Base-by-base conservation (phyloP, 2,888 invertebrate species). In the Allolobophora icterica region DNA sequence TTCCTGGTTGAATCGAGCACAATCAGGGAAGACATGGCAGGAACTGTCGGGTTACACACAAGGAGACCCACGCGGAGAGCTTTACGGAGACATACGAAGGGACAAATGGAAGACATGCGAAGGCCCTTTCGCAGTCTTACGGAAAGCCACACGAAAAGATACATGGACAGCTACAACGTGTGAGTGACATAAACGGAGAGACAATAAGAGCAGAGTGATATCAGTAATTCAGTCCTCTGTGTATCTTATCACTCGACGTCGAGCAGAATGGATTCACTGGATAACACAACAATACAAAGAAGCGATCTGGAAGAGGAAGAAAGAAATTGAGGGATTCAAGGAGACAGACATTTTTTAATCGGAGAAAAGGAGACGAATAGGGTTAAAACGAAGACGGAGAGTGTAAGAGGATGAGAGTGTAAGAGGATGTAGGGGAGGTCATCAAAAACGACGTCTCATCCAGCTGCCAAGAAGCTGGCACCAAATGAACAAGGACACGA, bases 351-450 rank as follows among this genome's bases (percentile, higher is more conserved):
- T 11, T n/a, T 13, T 71, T n/a, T 8, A 13, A n/a, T n/a, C 11
- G 4, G 17, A n/a, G 17, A 71, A 6, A 71, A 71, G 30, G 30
- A 71, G 71, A 71, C n/a, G n/a, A 71, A n/a, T 1, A 30, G 71
- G 30, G 3, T 30, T 6, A 4, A 71, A n/a, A 71, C n/a, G 71
- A 30, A 71, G n/a, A n/a, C n/a, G n/a, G n/a, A n/a, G 71, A 71
- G 71, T n/a, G 71, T 71, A n/a, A n/a, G 71, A 71, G 71, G 71
- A 71, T n/a, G 71, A n/a, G 71, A 71, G 71, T n/a, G 71, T 71
- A n/a, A n/a, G 71, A 71, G 71, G 71, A 71, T n/a, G 71, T 11
- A 52, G 52, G 52, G 52, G 24, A 71, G 71, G 30, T 71, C 71
- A 71, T 71, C 30, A 3, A 71, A n/a, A 71, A 71, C 71, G 30